These are phyloP conservation scores for Achlya flavicornis DNA, from an alignment of 2,888 invertebrate genomes.

Conservation along the genomic window DNA sequence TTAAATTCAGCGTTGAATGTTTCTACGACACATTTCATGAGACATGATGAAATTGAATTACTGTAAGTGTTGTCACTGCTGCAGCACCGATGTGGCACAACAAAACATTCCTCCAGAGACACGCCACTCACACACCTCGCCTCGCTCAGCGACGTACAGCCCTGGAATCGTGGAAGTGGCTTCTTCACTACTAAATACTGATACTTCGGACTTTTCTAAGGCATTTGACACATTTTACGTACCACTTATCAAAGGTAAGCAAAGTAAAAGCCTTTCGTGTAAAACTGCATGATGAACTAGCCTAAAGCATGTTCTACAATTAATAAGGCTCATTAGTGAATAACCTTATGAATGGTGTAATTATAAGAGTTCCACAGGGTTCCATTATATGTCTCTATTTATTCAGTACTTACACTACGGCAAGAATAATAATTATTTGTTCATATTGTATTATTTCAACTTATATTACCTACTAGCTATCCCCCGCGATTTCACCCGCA, in stretches of 20 bases:
- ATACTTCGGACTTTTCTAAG: not conserved
- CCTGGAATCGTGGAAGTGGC: not conserved
- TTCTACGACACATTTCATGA: not conserved
- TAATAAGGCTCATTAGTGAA: not conserved
- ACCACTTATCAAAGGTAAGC: not conserved
- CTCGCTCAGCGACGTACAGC: conserved; percentile 18
- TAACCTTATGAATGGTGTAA: not conserved
- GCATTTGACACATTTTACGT: not conserved
- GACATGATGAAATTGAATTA: not conserved
- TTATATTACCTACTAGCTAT: not conserved
- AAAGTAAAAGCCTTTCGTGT: too few species aligned
- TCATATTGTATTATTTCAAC: not conserved
- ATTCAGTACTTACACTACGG: not conserved
- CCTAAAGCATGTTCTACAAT: not conserved
- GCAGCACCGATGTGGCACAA: conserved; percentile 28
- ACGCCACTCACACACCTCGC: conserved; percentile 36
- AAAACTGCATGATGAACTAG: too few species aligned
- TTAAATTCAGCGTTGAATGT: not conserved
- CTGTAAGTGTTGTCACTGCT: conserved; percentile 3
- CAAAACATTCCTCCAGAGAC: conserved; percentile 36
- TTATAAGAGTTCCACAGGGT: not conserved
- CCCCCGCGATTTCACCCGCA: too few species aligned
- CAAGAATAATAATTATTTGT: not conserved
- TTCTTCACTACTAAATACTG: not conserved
- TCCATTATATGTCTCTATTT: not conserved